These are phyloP conservation scores for Intellagama lesueurii DNA, from an alignment of 2,797 vertebrate genomes.

Conservation along the genomic window DNA sequence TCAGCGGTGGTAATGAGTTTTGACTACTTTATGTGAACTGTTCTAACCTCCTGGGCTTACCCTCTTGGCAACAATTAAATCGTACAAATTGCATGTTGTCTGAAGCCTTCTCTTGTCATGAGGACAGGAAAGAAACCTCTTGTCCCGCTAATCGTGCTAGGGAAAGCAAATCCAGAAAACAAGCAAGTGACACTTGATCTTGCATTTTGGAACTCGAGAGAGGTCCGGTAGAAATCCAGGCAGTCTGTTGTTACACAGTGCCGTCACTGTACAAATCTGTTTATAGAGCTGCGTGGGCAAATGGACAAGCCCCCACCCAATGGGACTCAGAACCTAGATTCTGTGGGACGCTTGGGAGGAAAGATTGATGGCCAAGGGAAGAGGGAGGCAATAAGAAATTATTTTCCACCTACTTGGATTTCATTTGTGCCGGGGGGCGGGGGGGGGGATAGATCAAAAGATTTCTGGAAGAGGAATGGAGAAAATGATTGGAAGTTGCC, in stretches of 20 bases:
- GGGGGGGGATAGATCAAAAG: too few species aligned
- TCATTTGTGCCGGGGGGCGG: too few species aligned
- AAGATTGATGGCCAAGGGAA: too few species aligned
- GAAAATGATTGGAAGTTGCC: too few species aligned
- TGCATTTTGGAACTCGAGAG: background rate
- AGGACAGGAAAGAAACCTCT: background rate
- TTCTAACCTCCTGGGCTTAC: background rate
- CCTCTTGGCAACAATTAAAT: background rate
- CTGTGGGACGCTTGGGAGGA: too few species aligned
- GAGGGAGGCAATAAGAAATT: too few species aligned
- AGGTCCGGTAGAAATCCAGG: background rate
- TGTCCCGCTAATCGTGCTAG: rapidly evolving
- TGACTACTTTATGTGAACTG: background rate
- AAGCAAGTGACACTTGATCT: background rate
- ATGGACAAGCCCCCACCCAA: too few species aligned
- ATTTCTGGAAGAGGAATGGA: too few species aligned
- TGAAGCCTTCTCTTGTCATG: background rate
- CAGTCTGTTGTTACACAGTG: background rate
- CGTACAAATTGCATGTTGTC: rapidly evolving
- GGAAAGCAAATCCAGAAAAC: background rate
- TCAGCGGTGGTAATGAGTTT: background rate
- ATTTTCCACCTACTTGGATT: too few species aligned
- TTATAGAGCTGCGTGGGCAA: background rate
- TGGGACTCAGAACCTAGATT: too few species aligned
- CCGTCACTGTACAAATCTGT: rapidly evolving